Percentiles rank a stretch among this genome's conserved stretches.
Evolutionary conservation across 1,140 invertebrate genomes (phyloP).

Genomic region (Octopus bimaculoides): DNA sequence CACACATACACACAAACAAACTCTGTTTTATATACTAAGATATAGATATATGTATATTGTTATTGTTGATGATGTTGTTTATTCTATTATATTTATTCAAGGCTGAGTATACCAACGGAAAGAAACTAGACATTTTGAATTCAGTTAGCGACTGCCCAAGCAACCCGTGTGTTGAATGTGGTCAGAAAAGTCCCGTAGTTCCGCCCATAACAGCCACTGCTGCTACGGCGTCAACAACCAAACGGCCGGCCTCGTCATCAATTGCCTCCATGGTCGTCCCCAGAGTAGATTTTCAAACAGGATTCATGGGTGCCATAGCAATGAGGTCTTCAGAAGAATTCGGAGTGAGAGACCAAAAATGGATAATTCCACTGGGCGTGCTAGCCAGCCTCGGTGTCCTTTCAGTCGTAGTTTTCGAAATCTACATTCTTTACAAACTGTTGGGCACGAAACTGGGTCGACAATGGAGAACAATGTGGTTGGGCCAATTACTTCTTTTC

Average conservation of each 20-base stretch:
- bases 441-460: slow-evolving; percentile 77
- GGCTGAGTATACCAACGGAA: background rate
- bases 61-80: too few species aligned
- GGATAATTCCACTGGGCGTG: slow-evolving; percentile 81
- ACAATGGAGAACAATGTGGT: slow-evolving; percentile 70
- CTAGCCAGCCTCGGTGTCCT: slow-evolving; percentile 76
- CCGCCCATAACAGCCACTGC: background rate
- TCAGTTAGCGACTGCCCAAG: slow-evolving; percentile 17
- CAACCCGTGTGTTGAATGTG: slow-evolving; percentile 33
- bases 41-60: too few species aligned
- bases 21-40: background rate
- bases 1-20: background rate
- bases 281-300: slow-evolving; percentile 34
- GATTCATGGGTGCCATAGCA: slow-evolving; percentile 24
- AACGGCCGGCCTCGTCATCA: background rate
- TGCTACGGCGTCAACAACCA: slow-evolving; percentile 20
- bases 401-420: slow-evolving; percentile 79
- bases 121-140: background rate
- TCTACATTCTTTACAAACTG: slow-evolving; percentile 85
- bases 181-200: slow-evolving; percentile 14
- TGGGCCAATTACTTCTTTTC: slow-evolving; percentile 85
- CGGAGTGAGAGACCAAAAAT: slow-evolving; percentile 54
- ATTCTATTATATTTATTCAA: background rate
- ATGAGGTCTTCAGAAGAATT: slow-evolving; percentile 22
- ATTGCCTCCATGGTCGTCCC: slow-evolving; percentile 23